These are phyloP conservation scores for Polyergus mexicanus DNA, from an alignment of 1,140 invertebrate species.

Conservation along the genomic window DNA sequence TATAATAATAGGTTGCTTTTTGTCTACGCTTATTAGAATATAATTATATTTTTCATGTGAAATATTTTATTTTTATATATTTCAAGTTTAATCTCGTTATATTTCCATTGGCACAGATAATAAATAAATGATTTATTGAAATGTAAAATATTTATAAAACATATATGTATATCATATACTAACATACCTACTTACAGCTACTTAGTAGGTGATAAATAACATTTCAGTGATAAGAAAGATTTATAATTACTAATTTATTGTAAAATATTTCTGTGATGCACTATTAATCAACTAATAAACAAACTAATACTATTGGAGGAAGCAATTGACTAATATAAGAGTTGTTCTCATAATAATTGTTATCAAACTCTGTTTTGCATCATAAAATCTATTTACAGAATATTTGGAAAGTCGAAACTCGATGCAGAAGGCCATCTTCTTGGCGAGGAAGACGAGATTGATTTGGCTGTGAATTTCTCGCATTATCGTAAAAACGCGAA, in stretches of 20 bases:
- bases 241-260: not conserved
- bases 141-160: conserved; percentile 2
- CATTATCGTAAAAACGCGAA: conserved; percentile 77
- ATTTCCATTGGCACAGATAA: not conserved
- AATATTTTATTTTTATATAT: not conserved
- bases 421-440: conserved; percentile 81
- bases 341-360: conserved; percentile 12
- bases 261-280: not conserved
- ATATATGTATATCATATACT: conserved; percentile 9
- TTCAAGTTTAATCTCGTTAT: conserved; percentile 7
- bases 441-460: conserved; percentile 79
- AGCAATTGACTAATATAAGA: conserved; percentile 5
- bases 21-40: not conserved
- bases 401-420: conserved; percentile 81
- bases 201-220: not conserved
- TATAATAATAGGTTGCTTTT: not conserved
- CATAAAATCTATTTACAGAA: conserved; percentile 70
- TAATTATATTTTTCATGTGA: conserved; percentile 14
- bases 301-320: too few relatives aligned
- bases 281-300: not conserved
- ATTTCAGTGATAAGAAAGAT: not conserved
- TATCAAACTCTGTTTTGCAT: conserved; percentile 26
- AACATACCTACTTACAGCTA: not conserved
- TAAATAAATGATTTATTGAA: conserved; percentile 8
- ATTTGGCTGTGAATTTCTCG: conserved; percentile 79